Conservation (phyloP, 2,113 vertebrate species). For the Martes martes region DNA sequence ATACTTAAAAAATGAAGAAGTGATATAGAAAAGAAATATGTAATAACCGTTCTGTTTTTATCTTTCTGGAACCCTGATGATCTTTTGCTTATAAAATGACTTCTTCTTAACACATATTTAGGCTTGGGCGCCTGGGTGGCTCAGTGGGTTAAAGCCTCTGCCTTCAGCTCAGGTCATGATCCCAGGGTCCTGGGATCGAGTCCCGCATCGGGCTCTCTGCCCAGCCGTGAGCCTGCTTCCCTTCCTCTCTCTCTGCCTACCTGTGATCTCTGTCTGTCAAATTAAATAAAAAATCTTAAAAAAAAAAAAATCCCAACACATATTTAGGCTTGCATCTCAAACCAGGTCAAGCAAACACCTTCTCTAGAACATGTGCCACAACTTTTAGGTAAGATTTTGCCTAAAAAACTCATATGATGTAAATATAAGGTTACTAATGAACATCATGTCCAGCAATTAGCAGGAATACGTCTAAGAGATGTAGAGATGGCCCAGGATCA, state of each 20-base stretch:
- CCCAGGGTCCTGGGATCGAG: no score
- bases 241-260: no score
- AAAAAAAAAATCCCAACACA: no score
- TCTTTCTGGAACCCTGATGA: not conserved
- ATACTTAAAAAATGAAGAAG: not conserved
- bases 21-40: not conserved
- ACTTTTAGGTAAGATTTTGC: not conserved
- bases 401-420: not conserved
- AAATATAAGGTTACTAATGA: not conserved
- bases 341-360: not conserved
- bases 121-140: no score
- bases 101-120: not conserved
- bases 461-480: not conserved
- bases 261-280: no score
- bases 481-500: not conserved
- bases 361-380: not conserved
- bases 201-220: no score
- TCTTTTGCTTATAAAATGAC: not conserved
- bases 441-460: not conserved
- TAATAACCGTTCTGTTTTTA: not conserved
- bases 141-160: no score
- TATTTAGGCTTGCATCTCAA: no score
- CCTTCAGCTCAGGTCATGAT: no score
- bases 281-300: no score
- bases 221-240: no score